Evolutionary conservation across 2,113 vertebrate species (phyloP).

Genomic region (Barnardius zonarius): DNA sequence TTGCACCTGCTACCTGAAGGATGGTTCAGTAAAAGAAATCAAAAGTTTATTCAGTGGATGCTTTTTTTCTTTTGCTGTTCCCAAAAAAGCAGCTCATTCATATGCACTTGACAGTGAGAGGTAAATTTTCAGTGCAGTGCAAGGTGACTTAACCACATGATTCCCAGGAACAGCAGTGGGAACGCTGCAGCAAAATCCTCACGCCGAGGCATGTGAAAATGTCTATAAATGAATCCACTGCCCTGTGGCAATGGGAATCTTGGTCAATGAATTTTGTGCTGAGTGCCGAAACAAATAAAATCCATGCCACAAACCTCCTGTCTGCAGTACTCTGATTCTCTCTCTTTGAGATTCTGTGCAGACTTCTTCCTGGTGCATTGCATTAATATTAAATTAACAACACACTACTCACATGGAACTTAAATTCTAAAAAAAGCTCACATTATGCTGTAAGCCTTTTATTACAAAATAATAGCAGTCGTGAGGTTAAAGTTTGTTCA

Average conservation of each 20-base stretch:
- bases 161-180: background rate
- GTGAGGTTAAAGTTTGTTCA: conserved; percentile 74
- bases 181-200: conserved; percentile 6
- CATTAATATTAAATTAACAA: conserved; percentile 76
- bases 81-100: conserved; percentile 56
- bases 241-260: background rate
- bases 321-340: conserved; percentile 44
- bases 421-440: conserved; percentile 73
- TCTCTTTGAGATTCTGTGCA: conserved; percentile 57
- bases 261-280: conserved; percentile 13
- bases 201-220: background rate
- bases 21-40: conserved; percentile 41
- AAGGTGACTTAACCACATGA: conserved; percentile 46
- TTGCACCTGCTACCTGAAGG: conserved; percentile 40
- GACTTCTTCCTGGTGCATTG: conserved; percentile 62
- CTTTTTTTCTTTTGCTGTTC: conserved; percentile 26
- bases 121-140: conserved; percentile 30
- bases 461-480: conserved; percentile 75
- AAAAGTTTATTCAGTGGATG: conserved; percentile 42
- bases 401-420: conserved; percentile 66
- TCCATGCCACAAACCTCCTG: conserved; percentile 7
- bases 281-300: conserved; percentile 13
- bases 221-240: background rate
- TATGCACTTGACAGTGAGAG: conserved; percentile 32
- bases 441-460: conserved; percentile 76